A percentile compares a stretch with the other conserved stretches of the same genome.
phyloP scores from a whole-genome alignment of 2,888 invertebrate genomes.

The Bombyx huttoni region DNA sequence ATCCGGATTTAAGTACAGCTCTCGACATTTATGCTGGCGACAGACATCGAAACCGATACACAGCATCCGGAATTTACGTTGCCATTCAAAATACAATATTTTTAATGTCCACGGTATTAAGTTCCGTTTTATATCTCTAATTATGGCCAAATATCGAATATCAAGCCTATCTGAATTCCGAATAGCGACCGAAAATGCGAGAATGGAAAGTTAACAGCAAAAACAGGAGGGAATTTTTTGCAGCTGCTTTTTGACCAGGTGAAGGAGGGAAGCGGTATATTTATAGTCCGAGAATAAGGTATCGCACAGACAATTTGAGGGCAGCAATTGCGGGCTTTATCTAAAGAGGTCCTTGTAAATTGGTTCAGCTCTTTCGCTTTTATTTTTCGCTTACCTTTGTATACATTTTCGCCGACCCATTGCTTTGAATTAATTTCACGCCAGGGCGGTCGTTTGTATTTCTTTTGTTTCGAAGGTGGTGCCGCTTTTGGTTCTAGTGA shows the following conservation, averaged over 20 bases:
- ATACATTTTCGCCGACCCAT: constrained; percentile 53
- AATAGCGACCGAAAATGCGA: too few species aligned
- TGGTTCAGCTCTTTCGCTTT: constrained; percentile 47
- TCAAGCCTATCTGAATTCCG: too few species aligned
- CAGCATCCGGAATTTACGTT: constrained; percentile 32
- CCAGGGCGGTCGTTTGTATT: constrained; percentile 53
- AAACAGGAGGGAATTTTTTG: not conserved
- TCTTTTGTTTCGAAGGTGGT: constrained; percentile 55
- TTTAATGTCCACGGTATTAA: constrained; percentile 27
- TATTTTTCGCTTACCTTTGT: constrained; percentile 59
- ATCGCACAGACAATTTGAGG: constrained; percentile 34
- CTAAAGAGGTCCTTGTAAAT: constrained; percentile 47
- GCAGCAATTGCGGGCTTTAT: constrained; percentile 42
- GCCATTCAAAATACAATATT: constrained; percentile 33
- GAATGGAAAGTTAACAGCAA: not conserved
- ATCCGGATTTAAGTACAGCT: constrained; percentile 37
- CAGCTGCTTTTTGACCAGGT: constrained; percentile 1
- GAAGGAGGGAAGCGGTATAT: not conserved
- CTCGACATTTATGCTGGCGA: constrained; percentile 43
- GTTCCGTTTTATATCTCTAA: constrained; percentile 6
- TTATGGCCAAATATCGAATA: not conserved
- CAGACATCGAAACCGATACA: constrained; percentile 33
- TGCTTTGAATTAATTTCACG: constrained; percentile 62
- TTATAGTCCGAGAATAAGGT: constrained; percentile 8
- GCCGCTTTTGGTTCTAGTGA: constrained; percentile 40